Base-by-base conservation (phyloP, 2,113 vertebrate genomes). In the Rhynchomys soricoides region DNA sequence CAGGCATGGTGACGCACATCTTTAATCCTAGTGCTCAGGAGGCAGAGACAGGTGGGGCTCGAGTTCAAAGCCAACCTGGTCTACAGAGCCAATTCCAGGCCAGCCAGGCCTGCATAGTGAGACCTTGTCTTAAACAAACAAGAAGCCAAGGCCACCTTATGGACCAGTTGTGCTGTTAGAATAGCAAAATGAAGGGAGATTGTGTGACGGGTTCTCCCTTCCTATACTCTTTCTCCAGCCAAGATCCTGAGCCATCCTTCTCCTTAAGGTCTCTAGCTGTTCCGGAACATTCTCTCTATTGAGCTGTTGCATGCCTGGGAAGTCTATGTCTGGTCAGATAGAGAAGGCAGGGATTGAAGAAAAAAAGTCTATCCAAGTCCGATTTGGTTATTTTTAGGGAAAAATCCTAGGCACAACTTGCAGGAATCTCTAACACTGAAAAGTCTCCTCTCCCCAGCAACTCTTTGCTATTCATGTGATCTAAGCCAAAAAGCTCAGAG, bases 231-330 rank as follows among this genome's bases (percentile, higher is more conserved):
- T 12, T 66, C 43, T 77, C 62, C n/a, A 68, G 59, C 62, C 43
- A 50, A 45, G 50, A 81, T 4, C 37, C 71, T 81, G 29, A 92
- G 37, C 45, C 71, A 66, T 26, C 73, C 22, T 70, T 31, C 5
- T 86, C 71, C 43, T 34, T 26, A 62, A 21, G 59, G 15, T 22
- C 24, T 37, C 88, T 52, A 57, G 50, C 21, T 48, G 45, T 92
- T 66, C 91, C 59, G 71, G 57, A 96, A 86, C 31, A 57, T 48
- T 77, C 95, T 91, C 57, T 43, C 64, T 77, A 13, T 7, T 22
- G 55, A 87, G 24, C 21, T 26, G 19, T 52, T 71, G 66, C 31
- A 37, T 55, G 86, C 50, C 66, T 73, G 24, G 24, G 68, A 40
- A 57, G 4, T 73, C 15, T 71, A 21, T 57, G 40, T 40, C 37